These are phyloP conservation scores for Ctenodactylus gundi DNA, from an alignment of 2,113 vertebrate species.

Conservation along the genomic window DNA sequence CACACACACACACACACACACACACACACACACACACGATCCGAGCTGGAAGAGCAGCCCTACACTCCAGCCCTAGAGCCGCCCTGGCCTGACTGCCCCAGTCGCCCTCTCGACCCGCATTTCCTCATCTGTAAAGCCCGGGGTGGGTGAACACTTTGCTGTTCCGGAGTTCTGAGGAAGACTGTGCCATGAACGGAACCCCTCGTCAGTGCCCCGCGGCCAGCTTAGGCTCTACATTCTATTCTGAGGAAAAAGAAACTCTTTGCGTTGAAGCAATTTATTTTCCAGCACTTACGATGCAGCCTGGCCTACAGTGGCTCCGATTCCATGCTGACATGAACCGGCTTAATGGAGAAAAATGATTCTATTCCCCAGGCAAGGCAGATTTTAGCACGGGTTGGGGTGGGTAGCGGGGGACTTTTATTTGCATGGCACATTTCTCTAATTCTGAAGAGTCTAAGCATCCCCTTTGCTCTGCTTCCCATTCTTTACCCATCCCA, in stretches of 20 bases:
- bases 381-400: slow-evolving; percentile 3
- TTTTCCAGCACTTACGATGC: slow-evolving; percentile 8
- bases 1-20: neutral
- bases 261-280: slow-evolving; percentile 46
- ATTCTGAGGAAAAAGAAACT: slow-evolving; percentile 31
- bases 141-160: neutral
- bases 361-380: slow-evolving; percentile 52
- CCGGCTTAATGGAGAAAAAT: slow-evolving; percentile 75
- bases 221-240: neutral
- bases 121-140: slow-evolving; percentile 28
- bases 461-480: slow-evolving; percentile 44
- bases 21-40: neutral
- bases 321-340: slow-evolving; percentile 65
- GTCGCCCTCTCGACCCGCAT: neutral
- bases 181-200: neutral
- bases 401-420: neutral
- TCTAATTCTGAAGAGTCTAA: slow-evolving; percentile 55
- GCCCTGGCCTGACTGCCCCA: neutral
- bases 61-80: neutral
- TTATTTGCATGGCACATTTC: slow-evolving; percentile 57
- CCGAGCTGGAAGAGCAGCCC: neutral
- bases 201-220: neutral
- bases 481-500: slow-evolving; percentile 43
- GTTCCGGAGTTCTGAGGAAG: slow-evolving; percentile 44
- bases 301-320: slow-evolving; percentile 26